phyloP scores from a whole-genome alignment of 2,113 vertebrate genomes.

The Oostethus manadensis region DNA sequence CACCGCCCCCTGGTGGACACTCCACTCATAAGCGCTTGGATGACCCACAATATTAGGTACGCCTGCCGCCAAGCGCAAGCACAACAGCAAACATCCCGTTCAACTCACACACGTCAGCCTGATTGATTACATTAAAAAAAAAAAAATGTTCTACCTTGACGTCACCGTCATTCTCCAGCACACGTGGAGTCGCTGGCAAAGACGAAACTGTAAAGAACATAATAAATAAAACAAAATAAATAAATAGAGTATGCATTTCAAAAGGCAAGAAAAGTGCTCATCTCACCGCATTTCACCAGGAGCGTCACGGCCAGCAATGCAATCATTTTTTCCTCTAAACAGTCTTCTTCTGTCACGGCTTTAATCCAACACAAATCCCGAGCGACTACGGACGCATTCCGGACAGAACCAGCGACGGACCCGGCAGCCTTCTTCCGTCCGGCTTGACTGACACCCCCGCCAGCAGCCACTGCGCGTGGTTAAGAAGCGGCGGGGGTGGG shows the following conservation, averaged over 20 bases:
- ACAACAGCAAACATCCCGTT: too few species aligned
- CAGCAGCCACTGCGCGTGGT: conserved; percentile 37
- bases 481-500: conserved; percentile 40
- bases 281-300: conserved; percentile 3
- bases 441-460: too few species aligned
- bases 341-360: background rate
- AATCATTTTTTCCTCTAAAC: background rate
- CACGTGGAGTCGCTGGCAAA: conserved; percentile 62
- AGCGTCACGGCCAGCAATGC: conserved; percentile 4
- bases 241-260: background rate
- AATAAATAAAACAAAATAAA: conserved; percentile 4
- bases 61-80: background rate
- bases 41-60: background rate
- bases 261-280: background rate
- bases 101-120: too few species aligned
- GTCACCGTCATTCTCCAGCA: conserved; percentile 67
- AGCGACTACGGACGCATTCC: conserved; percentile 49
- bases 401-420: background rate
- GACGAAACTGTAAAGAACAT: conserved; percentile 60
- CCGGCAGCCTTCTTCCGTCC: conserved; percentile 19
- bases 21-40: background rate
- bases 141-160: conserved; percentile 69
- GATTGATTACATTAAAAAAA: too few species aligned
- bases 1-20: background rate
- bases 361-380: background rate